Evolutionary conservation across 2,113 vertebrate species (phyloP).

Genomic region (Urocynchramus pylzowi): DNA sequence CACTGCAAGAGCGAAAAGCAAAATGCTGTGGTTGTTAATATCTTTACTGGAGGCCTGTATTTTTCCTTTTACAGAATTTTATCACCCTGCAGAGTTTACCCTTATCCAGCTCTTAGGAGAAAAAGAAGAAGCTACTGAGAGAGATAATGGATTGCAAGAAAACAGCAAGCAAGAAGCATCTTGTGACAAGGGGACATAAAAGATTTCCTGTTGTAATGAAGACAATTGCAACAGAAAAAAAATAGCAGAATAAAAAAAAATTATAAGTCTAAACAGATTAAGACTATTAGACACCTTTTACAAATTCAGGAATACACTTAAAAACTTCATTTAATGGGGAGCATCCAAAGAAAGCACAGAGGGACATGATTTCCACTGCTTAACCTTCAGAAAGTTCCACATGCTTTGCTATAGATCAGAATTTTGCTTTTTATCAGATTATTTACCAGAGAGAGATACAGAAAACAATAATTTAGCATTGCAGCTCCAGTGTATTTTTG

Average conservation of each 20-base stretch:
- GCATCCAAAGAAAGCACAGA: not conserved
- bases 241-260: not conserved
- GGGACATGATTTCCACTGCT: not conserved
- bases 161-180: not conserved
- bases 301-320: not conserved
- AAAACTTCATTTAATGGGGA: not conserved
- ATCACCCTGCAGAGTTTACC: not conserved
- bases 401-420: not conserved
- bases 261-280: accelerated
- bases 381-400: not conserved
- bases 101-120: not conserved
- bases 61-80: not conserved
- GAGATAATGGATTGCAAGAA: not conserved
- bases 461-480: not conserved
- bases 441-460: not conserved
- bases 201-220: not conserved
- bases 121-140: not conserved
- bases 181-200: not conserved
- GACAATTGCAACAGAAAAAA: not conserved
- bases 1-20: not conserved
- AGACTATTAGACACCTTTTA: not conserved
- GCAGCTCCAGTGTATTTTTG: not conserved
- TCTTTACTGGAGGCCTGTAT: not conserved
- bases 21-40: not conserved
- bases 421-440: not conserved